A percentile compares a stretch with the other conserved stretches of the same genome.
Conservation (phyloP, 1,140 invertebrate genomes). For the Himalopsyche phryganea region DNA sequence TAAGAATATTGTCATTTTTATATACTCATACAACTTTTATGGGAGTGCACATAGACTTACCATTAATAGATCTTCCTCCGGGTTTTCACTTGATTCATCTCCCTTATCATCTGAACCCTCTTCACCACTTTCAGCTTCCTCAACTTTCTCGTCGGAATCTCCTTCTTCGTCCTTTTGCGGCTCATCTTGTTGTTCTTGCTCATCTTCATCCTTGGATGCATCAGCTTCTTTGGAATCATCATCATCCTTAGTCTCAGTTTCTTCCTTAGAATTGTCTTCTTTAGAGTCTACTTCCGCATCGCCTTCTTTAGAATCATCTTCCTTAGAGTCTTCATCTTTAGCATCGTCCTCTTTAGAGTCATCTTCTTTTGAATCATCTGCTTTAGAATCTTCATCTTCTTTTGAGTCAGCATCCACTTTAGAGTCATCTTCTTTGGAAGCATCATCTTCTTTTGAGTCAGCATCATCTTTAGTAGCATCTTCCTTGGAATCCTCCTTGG, state of each 20-base stretch:
- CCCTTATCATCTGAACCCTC: conserved; percentile 29
- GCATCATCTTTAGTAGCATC: conserved; percentile 24
- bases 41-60: no score
- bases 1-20: neutral
- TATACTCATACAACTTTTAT: neutral
- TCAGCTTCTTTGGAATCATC: conserved; percentile 20
- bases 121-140: conserved; percentile 5
- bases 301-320: conserved; percentile 39
- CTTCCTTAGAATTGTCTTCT: conserved; percentile 23
- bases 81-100: conserved; percentile 41
- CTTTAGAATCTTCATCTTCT: conserved; percentile 38
- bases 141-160: conserved; percentile 34
- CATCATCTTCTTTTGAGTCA: conserved; percentile 29
- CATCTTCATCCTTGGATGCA: conserved; percentile 27
- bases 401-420: conserved; percentile 31
- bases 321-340: conserved; percentile 35
- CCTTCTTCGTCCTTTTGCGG: conserved; percentile 8
- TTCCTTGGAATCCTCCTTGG: conserved; percentile 33
- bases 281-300: conserved; percentile 35
- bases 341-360: conserved; percentile 26
- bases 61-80: conserved; percentile 59
- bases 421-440: conserved; percentile 23
- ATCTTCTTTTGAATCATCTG: conserved; percentile 30
- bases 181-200: conserved; percentile 18
- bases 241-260: conserved; percentile 23